Conservation (phyloP, 1,140 invertebrate species). For the Drosophila chauvacae region DNA sequence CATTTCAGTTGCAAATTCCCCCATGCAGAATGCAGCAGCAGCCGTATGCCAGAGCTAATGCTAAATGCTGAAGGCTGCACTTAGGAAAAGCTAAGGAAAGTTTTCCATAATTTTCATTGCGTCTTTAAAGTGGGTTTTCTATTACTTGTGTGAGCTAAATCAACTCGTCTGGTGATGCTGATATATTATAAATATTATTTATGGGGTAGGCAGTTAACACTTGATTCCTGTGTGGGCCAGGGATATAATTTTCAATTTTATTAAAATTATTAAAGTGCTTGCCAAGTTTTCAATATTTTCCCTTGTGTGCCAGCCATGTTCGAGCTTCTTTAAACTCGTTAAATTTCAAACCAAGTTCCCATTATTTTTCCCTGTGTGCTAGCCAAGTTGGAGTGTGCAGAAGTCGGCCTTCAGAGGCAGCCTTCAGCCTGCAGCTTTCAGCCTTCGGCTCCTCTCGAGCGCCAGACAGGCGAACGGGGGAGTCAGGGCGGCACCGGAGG, state of each 20-base stretch:
- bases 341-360: neutral
- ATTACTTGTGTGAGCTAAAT: neutral
- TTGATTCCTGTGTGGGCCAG: no score
- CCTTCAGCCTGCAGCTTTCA: constrained; percentile 64
- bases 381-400: constrained; percentile 49
- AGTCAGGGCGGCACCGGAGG: neutral
- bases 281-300: no score
- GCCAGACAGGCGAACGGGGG: constrained; percentile 69
- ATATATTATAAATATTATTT: no score
- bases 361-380: constrained; percentile 9
- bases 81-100: neutral
- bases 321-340: neutral
- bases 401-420: constrained; percentile 66
- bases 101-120: neutral
- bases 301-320: no score
- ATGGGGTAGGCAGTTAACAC: no score
- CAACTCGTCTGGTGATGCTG: no score
- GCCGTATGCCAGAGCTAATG: constrained; percentile 14
- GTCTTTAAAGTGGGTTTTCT: neutral
- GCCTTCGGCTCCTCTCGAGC: constrained; percentile 45
- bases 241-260: no score
- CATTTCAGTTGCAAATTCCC: constrained; percentile 81
- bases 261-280: no score
- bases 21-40: constrained; percentile 72
- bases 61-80: constrained; percentile 29